These are phyloP conservation scores for Stenolophus ochropezus DNA, from an alignment of 2,888 invertebrate genomes.

Conservation along the genomic window DNA sequence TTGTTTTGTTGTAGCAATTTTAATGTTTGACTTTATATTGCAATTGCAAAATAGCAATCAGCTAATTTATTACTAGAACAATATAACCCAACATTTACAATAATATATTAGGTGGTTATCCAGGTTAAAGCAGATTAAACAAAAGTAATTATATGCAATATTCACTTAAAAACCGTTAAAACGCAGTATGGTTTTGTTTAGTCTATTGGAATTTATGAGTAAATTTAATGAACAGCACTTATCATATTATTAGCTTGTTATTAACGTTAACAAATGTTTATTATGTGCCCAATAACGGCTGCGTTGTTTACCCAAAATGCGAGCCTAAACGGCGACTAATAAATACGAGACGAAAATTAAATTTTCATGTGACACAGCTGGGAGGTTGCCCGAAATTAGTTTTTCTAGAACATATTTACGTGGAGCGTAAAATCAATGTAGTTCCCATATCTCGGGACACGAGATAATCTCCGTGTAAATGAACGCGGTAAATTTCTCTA, in stretches of 20 bases:
- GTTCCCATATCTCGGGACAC: not conserved
- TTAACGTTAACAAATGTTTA: not conserved
- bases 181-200: not conserved
- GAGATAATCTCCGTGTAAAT: slow-evolving; percentile 10
- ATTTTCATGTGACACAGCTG: not conserved
- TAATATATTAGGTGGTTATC: not conserved
- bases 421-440: slow-evolving; percentile 4
- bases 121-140: not conserved
- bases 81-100: not conserved
- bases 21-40: not conserved
- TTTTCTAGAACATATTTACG: not conserved
- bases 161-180: not conserved
- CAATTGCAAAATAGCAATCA: not conserved
- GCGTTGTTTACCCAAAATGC: not conserved
- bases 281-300: not conserved
- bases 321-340: not conserved
- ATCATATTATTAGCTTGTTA: too few relatives aligned
- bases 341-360: not conserved
- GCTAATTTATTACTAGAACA: not conserved
- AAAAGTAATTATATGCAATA: not conserved
- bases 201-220: too few relatives aligned
- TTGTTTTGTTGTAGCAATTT: not conserved
- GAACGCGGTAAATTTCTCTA: not conserved
- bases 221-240: too few relatives aligned
- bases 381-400: not conserved